A percentile compares a stretch with the other conserved stretches of the same genome.
Conservation (phyloP, 2,797 vertebrate species). For the Dipus sagitta region DNA sequence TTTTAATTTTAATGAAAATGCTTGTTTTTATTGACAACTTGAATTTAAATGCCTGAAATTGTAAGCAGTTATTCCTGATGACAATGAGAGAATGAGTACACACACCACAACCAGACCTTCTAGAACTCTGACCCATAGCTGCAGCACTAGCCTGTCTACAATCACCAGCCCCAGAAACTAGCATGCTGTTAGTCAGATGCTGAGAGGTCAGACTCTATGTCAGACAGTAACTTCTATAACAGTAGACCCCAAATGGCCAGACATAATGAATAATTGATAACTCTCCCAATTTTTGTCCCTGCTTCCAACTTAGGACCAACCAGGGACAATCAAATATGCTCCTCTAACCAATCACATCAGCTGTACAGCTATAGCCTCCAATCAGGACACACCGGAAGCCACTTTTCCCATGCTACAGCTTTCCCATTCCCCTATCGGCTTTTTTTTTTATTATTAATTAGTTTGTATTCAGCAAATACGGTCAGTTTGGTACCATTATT, state of each 20-base stretch:
- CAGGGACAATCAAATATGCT: neutral
- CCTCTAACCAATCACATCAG: neutral
- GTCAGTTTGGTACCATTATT: too few relatives aligned
- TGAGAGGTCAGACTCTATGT: neutral
- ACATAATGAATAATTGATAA: neutral
- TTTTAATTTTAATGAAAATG: constrained; percentile 60
- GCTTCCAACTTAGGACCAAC: constrained; percentile 18
- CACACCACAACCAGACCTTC: neutral
- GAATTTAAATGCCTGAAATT: constrained; percentile 51
- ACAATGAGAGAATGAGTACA: neutral
- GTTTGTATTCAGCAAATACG: too few relatives aligned
- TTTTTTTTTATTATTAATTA: too few relatives aligned
- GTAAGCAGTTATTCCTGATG: constrained; percentile 17
- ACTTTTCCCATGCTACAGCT: neutral
- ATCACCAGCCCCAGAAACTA: neutral
- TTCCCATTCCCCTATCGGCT: neutral
- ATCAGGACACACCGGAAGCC: neutral
- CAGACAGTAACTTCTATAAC: neutral
- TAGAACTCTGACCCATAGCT: neutral
- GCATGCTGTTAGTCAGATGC: neutral
- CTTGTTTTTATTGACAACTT: constrained; percentile 33
- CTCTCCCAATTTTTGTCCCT: neutral
- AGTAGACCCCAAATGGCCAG: neutral
- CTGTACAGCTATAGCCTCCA: neutral
- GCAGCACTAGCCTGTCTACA: neutral